Base-by-base conservation (phyloP, 2,888 invertebrate species). In the Melieria omissa region DNA sequence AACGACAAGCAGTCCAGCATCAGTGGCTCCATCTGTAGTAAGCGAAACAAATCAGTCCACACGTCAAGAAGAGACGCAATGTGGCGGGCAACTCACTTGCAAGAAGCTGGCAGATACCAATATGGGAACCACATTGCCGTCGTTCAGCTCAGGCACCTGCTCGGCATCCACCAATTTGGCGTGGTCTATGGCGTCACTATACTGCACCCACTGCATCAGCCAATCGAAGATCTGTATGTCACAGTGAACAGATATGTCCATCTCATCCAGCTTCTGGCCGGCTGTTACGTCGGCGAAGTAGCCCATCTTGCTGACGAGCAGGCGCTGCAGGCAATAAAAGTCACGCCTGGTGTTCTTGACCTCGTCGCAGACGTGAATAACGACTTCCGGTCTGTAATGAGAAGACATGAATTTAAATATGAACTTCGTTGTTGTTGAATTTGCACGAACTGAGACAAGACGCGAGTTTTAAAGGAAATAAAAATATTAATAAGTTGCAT, bases 211-310 rank as follows among this genome's bases (percentile, higher is more conserved):
- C 76, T 93, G 92, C 94, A 98, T 96, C 67, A 98, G 88, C 97
- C 97, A 98, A 81, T 97, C 97, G 86, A 98, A 98, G 74, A 98
- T 96, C 84, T 94, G 91, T 71, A 98, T 93, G 87, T 98, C 98
- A 84, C 98, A 98, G 84, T 98, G 98, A 0, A 98, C 98, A 0
- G 97, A 97, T 78, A 98, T 98, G 82, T 98, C 97, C 91, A 97
- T 96, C 81, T 97, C 97, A 82, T 94, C 93, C 7, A 95, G 86
- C 71, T 92, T 90, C 83, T 95, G 95, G 81, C 91, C 95, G 14
- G 92, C 91, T 0, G 95, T 95, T 4, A 96, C 94, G 82, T 95
- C 94, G 9, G 95, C 95, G 86, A 98, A 98, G 84, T 98, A 98
- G 10, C 95, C 95, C 97, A 98, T 98, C 88, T 97, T 96, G 68